These are phyloP conservation scores for Solea solea DNA, from an alignment of 2,113 vertebrate genomes.

Conservation along the genomic window DNA sequence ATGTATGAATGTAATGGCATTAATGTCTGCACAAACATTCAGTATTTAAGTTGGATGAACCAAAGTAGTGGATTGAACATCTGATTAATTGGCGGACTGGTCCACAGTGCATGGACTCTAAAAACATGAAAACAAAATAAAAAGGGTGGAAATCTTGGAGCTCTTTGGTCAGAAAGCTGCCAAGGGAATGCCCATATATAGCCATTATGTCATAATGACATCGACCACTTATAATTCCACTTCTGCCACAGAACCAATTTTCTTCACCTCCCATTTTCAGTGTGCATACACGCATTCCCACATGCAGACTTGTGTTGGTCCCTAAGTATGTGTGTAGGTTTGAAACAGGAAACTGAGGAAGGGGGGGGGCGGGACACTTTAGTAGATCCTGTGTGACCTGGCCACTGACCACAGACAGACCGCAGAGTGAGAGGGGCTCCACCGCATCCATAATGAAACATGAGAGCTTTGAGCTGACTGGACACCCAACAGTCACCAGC, in stretches of 20 bases:
- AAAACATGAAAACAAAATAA: background rate
- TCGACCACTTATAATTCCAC: constrained; percentile 3
- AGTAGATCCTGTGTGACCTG: constrained; percentile 42
- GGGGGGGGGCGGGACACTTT: constrained; percentile 19
- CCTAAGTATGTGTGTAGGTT: constrained; percentile 27
- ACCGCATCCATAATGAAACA: constrained; percentile 33
- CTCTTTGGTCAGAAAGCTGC: background rate
- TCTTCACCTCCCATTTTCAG: constrained; percentile 33
- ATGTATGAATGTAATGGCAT: too few relatives aligned
- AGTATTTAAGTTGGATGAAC: background rate
- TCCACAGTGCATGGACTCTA: background rate
- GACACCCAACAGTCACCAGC: constrained; percentile 14
- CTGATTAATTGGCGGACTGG: background rate
- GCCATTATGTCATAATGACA: constrained; percentile 1
- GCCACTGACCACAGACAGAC: constrained; percentile 58
- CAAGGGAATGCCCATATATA: background rate
- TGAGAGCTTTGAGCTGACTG: constrained; percentile 38
- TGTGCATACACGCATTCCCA: constrained; percentile 32
- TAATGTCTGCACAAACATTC: too few relatives aligned
- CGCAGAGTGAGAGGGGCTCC: constrained; percentile 43
- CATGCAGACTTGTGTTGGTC: constrained; percentile 26
- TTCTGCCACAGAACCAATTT: constrained; percentile 25
- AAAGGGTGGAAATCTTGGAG: background rate
- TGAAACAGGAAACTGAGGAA: constrained; percentile 41
- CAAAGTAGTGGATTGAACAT: background rate